Base-by-base conservation (phyloP, 2,113 vertebrate genomes). In the Scolopax mira region DNA sequence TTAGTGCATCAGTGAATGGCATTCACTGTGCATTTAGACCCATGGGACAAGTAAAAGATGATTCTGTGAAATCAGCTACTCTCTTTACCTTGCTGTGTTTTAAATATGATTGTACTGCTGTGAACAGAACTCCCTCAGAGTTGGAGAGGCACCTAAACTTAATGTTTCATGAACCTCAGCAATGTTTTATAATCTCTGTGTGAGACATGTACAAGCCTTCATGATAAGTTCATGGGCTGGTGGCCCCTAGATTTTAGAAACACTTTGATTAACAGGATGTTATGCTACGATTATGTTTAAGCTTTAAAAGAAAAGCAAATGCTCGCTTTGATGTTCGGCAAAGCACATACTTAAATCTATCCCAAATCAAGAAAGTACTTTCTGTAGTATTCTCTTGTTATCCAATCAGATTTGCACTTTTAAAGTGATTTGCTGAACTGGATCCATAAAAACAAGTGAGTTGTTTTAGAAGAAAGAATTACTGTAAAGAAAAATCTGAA, bases 361-460 rank as follows among this genome's bases (percentile, higher is more conserved):
- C 44, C 55, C 46, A 66, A 65, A 64, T n/a, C 72, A 90, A 64
- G 21, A n/a, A 90, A 85, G 13, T 23, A 30, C 22, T 57, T 89
- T 60, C 44, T 70, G 49, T 14, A 85, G 24, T 55, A 58, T 58
- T 84, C 23, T 75, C 33, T 49, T 60, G 55, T 30, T 77, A 51
- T 52, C 31, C 66, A 65, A 35, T 16, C 41, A 15, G 61, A 82
- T 88, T 85, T 79, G 79, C 73, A 61, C 22, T 78, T 80, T n/a
- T 65, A 57, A 81, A 93, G 69, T 84, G 65, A 64, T 89, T 90
- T 95, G 85, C 66, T 96, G 84, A 89, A 88, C 46, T 71, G 54
- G 70, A 87, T 69, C 57, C 70, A 89, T 85, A 95, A 97, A 97
- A 95, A 75, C 57, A 91, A 94, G 44, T 66, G 30, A 89, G 79